Evolutionary conservation across 2,888 invertebrate species (phyloP).

Genomic region (Mimumesa dahlbomi): DNA sequence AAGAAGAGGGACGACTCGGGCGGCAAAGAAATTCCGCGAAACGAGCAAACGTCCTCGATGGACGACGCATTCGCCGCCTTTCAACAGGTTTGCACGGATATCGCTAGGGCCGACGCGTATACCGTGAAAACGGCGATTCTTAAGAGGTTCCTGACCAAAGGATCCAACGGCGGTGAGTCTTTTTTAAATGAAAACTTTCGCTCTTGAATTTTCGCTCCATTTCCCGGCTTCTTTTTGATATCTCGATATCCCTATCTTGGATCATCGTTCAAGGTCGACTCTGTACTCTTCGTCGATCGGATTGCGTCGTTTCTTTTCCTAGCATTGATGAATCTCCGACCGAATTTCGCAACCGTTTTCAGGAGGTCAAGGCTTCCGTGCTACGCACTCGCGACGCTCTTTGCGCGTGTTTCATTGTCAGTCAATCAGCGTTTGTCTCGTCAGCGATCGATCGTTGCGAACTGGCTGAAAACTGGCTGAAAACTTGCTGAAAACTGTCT

Average conservation of each 20-base stretch:
- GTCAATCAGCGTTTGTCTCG: too few relatives aligned
- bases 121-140: conserved; percentile 90
- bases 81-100: conserved; percentile 87
- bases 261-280: conserved; percentile 7
- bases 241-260: conserved; percentile 1
- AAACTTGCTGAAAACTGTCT: too few relatives aligned
- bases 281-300: background rate
- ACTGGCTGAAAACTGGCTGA: too few relatives aligned
- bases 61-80: conserved; percentile 91
- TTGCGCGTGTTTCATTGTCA: too few relatives aligned
- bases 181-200: background rate
- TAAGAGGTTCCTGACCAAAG: conserved; percentile 85
- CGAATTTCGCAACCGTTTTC: conserved; percentile 24
- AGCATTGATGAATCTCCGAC: conserved; percentile 3
- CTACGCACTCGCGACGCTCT: too few relatives aligned
- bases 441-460: too few relatives aligned
- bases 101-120: conserved; percentile 90
- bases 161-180: conserved; percentile 76
- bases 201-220: background rate
- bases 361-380: conserved; percentile 20
- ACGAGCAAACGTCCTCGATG: conserved; percentile 70
- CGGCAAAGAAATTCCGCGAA: background rate
- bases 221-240: background rate
- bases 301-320: background rate
- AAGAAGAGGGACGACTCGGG: conserved; percentile 41